phyloP scores from a whole-genome alignment of 2,888 invertebrate genomes.

The Deilephila porcellus region DNA sequence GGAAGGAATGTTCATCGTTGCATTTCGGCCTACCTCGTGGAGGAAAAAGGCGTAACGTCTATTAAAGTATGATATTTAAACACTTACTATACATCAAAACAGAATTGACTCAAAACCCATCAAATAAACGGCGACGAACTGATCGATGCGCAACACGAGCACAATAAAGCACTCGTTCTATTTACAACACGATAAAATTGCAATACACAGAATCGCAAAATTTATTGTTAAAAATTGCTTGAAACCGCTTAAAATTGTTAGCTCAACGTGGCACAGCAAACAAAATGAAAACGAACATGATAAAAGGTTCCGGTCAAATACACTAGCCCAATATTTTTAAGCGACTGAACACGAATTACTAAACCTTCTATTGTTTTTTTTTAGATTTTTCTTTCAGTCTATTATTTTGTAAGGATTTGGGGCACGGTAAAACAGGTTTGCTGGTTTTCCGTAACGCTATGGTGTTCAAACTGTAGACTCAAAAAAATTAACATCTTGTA shows the following conservation, averaged over 20 bases:
- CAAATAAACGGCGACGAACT: no score
- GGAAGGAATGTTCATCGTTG: no score
- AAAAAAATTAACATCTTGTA: no score
- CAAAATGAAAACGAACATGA: conserved; percentile 39
- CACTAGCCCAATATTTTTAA: conserved; percentile 20
- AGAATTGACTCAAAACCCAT: no score
- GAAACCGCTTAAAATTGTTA: conserved; percentile 41
- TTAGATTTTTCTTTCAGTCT: background rate
- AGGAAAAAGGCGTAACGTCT: no score
- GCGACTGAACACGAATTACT: background rate
- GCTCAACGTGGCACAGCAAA: conserved; percentile 35
- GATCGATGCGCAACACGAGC: no score
- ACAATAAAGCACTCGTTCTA: no score
- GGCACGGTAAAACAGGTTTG: background rate
- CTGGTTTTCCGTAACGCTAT: no score
- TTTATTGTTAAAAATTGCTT: conserved; percentile 38
- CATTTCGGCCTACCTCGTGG: no score
- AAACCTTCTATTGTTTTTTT: conserved; percentile 12
- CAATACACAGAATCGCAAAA: conserved; percentile 29
- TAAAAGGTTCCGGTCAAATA: conserved; percentile 37
- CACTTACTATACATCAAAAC: no score
- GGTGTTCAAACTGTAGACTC: no score
- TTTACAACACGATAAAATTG: conserved; percentile 25
- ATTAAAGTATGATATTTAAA: no score
- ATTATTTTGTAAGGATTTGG: background rate